These are phyloP conservation scores for Periophthalmus modestus DNA, from an alignment of 2,113 vertebrate genomes.

Conservation along the genomic window DNA sequence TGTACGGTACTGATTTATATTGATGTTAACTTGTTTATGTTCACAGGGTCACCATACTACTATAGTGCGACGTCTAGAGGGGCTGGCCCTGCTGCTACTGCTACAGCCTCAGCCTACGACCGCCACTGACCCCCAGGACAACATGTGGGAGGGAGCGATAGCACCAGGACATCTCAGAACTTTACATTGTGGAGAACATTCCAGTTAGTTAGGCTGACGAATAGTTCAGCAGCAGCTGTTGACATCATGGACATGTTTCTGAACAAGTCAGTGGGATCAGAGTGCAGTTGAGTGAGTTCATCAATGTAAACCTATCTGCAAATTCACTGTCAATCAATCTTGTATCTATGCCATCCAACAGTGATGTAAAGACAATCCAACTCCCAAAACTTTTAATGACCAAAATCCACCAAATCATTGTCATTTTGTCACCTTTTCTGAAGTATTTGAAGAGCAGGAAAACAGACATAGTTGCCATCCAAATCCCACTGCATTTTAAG, in stretches of 20 bases:
- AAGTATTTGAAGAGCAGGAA: constrained; percentile 10
- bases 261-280: constrained; percentile 9
- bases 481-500: constrained; percentile 1
- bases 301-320: constrained; percentile 22
- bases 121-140: constrained; percentile 84
- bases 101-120: constrained; percentile 89
- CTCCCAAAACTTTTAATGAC: constrained; percentile 55
- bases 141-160: constrained; percentile 51
- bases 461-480: neutral
- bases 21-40: neutral
- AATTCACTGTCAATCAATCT: constrained; percentile 58
- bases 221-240: constrained; percentile 3
- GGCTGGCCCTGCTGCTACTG: constrained; percentile 83
- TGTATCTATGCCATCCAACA: constrained; percentile 61
- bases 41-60: constrained; percentile 93
- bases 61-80: constrained; percentile 92
- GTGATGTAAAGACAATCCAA: constrained; percentile 74
- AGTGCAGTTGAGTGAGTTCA: constrained; percentile 31
- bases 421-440: constrained; percentile 19
- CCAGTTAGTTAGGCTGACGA: constrained; percentile 36
- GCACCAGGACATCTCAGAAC: constrained; percentile 64
- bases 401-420: constrained; percentile 48
- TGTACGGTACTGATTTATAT: neutral
- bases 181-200: constrained; percentile 44
- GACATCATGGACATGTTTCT: neutral